Percentiles rank a stretch among this genome's conserved stretches.
Evolutionary conservation across 2,113 vertebrate species (phyloP).

Genomic region (Tyto alba): DNA sequence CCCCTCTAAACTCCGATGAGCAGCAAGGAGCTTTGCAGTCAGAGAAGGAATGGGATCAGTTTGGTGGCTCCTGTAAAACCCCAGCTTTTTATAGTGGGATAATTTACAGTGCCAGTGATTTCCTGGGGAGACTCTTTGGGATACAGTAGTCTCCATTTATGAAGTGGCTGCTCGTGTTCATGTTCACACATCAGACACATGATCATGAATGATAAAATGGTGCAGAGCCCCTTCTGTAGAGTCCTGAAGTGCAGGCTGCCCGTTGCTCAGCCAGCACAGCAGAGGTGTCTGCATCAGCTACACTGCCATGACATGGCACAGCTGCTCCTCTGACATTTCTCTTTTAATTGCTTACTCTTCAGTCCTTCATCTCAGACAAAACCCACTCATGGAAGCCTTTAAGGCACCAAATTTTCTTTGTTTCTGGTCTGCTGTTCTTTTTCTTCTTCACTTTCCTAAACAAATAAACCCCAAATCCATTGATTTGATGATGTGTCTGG

Average conservation of each 20-base stretch:
- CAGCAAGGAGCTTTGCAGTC: background rate
- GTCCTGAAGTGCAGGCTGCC: background rate
- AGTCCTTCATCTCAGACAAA: background rate
- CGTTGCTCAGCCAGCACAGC: background rate
- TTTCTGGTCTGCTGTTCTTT: background rate
- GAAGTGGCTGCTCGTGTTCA: background rate
- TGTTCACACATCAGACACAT: background rate
- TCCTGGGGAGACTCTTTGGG: background rate
- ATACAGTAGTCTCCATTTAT: background rate
- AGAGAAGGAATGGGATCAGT: background rate
- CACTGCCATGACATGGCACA: background rate
- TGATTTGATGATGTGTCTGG: background rate
- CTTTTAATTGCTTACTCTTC: background rate
- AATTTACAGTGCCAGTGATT: background rate
- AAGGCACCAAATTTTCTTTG: background rate
- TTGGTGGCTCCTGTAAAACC: background rate
- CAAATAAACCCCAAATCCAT: background rate
- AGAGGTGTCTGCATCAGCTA: background rate
- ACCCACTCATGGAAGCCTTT: background rate
- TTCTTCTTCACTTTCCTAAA: background rate
- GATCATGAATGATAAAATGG: background rate
- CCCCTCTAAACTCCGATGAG: background rate
- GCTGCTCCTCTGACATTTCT: slow-evolving; percentile 19
- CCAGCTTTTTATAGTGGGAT: background rate
- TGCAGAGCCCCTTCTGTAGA: background rate